Evolutionary conservation across 2,797 vertebrate species (phyloP), one percentile per base, ranked within the genome.

Genomic region (Scleropages formosus): DNA sequence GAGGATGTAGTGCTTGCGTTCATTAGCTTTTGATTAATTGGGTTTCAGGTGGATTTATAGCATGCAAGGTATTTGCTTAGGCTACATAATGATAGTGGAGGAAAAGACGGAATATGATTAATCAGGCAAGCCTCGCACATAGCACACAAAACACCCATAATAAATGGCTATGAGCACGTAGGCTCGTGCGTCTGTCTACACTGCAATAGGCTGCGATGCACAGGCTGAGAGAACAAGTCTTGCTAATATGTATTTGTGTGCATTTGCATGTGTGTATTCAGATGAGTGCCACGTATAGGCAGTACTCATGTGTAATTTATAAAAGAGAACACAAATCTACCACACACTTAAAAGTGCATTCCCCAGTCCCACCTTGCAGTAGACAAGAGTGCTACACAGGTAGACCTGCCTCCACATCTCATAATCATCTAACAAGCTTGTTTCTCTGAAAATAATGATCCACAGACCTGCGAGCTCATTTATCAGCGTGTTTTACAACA

Each of bases 401-500:
- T 91, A 94, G 90, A 87, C 88, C 91, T 89, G 91, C 87, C 90
- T 91, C 88, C 90, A 91, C 93, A 90, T 93, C 93, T 95, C 93
- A 95, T 95, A 95, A 95, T 96, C 91, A 93, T 94, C 93, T 95
- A 94, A 93, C 90, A 92, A 93, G 91, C 92, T 95, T 90, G 92
- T 94, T 86, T 87, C 93, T 93, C 93, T 86, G 90, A 95, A 94
- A 95, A 96, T 96, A 96, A 97, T 96, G 95, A 97, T 96, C 94
- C 93, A 87, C 90, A 86, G 89, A 94, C 94, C 95, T 94, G 94
- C 95, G 95, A 94, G 93, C 93, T 95, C 95, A 95, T 98, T 98
- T 97, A 98, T 98, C 96, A 98, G 94, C 90, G 92, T 98, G 96
- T 97, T 98, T 97, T 98, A 98, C 95, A 98, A 95, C 95, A 95